These are phyloP conservation scores for Patella pellucida DNA, from an alignment of 2,888 invertebrate genomes.

Conservation along the genomic window DNA sequence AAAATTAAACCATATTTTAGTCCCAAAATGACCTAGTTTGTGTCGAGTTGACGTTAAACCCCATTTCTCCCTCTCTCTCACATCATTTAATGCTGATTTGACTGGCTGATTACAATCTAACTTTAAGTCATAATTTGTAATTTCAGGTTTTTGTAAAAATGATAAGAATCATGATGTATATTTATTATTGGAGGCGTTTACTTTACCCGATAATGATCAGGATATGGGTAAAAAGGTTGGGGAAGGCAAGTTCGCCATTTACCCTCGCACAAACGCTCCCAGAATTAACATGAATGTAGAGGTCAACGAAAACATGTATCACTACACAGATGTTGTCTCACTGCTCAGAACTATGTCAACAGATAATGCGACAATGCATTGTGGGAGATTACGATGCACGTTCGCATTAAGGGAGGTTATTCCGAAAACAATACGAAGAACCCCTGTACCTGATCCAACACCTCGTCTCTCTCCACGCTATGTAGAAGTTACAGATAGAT, in stretches of 20 bases:
- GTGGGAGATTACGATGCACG: slow-evolving; percentile 59
- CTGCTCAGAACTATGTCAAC: slow-evolving; percentile 56
- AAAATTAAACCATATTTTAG: too few relatives aligned
- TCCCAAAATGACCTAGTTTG: too few relatives aligned
- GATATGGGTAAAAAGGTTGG: slow-evolving; percentile 56
- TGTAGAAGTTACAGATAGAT: slow-evolving; percentile 15
- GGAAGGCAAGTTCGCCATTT: slow-evolving; percentile 66
- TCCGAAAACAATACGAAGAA: slow-evolving; percentile 17
- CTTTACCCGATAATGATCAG: slow-evolving; percentile 39
- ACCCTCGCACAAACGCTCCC: slow-evolving; percentile 63
- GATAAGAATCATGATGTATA: slow-evolving; percentile 65
- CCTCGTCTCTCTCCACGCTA: slow-evolving; percentile 14
- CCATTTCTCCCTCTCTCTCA: too few relatives aligned
- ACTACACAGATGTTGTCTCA: slow-evolving; percentile 56
- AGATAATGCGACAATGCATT: slow-evolving; percentile 64
- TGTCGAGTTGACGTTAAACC: too few relatives aligned
- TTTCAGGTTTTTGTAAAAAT: slow-evolving; percentile 64
- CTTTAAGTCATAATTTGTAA: background rate
- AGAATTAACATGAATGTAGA: slow-evolving; percentile 54
- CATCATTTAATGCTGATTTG: too few relatives aligned
- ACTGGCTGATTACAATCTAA: too few relatives aligned
- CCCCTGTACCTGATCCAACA: slow-evolving; percentile 20
- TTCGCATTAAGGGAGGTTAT: slow-evolving; percentile 49
- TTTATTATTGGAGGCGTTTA: slow-evolving; percentile 61
- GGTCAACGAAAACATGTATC: slow-evolving; percentile 61